phyloP scores from a whole-genome alignment of 53 echinoderm and acorn worm species.

The Holothuria scabra region DNA sequence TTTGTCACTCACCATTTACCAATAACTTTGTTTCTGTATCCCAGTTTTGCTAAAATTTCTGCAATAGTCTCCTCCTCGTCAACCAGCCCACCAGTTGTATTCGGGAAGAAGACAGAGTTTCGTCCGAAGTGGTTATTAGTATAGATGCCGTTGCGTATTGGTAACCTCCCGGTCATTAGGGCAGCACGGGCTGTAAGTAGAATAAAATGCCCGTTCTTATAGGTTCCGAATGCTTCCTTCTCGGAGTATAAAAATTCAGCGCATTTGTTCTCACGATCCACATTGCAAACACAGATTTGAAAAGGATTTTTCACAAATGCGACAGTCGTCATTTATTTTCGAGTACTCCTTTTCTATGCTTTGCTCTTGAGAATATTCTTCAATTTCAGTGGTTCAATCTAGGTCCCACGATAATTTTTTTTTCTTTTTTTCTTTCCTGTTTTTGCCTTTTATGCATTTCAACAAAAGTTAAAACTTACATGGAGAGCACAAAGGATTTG shows the following conservation, averaged over 20 bases:
- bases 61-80: conserved; percentile 16
- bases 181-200: conserved; percentile 5
- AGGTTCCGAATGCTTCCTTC: too few relatives aligned
- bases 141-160: not conserved
- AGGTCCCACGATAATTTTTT: too few relatives aligned
- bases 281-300: too few relatives aligned
- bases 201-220: not conserved
- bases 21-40: conserved; percentile 25
- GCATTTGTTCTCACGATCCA: too few relatives aligned
- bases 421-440: too few relatives aligned
- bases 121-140: conserved; percentile 21
- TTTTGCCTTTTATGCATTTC: too few relatives aligned
- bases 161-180: conserved; percentile 8
- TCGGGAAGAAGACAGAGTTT: conserved; percentile 28
- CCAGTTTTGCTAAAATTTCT: conserved; percentile 3
- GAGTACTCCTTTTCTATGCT: too few relatives aligned
- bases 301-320: too few relatives aligned
- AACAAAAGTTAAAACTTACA: not conserved
- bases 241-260: too few relatives aligned
- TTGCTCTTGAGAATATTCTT: too few relatives aligned
- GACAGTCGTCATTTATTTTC: too few relatives aligned
- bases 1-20: conserved; percentile 4
- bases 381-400: too few relatives aligned
- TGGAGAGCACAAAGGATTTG: conserved; percentile 17
- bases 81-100: conserved; percentile 12